A percentile compares a stretch with the other conserved stretches of the same genome.
Conservation (phyloP, 1,140 invertebrate species). For the Drosophila bipectinata region DNA sequence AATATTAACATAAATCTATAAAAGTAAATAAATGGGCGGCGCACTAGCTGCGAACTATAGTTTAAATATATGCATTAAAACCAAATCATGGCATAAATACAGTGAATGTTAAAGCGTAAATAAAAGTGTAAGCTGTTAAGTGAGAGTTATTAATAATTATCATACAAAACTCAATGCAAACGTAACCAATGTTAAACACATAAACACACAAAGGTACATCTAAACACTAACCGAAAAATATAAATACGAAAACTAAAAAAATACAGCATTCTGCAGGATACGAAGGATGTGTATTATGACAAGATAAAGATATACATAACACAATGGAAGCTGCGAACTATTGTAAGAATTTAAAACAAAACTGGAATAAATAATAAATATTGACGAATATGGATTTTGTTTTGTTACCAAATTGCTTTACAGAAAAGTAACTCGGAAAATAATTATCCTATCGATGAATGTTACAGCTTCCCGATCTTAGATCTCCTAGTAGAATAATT, state of each 20-base stretch:
- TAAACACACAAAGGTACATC: conserved; percentile 37
- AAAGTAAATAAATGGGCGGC: conserved; percentile 42
- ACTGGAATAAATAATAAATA: conserved; percentile 57
- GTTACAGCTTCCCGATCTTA: too few relatives aligned
- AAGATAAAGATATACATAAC: conserved; percentile 13
- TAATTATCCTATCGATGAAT: too few relatives aligned
- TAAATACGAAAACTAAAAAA: conserved; percentile 18
- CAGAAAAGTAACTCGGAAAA: too few relatives aligned
- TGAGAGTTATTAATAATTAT: conserved; percentile 44
- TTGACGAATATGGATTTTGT: conserved; percentile 5
- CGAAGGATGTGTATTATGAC: conserved; percentile 19
- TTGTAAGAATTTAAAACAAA: conserved; percentile 47
- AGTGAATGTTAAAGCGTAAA: conserved; percentile 56
- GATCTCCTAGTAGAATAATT: too few relatives aligned
- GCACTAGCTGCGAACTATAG: conserved; percentile 61
- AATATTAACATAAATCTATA: conserved; percentile 42
- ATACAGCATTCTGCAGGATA: conserved; percentile 31
- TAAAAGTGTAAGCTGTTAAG: conserved; percentile 65
- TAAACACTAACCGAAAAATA: conserved; percentile 40
- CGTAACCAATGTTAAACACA: conserved; percentile 65
- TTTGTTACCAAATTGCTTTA: too few relatives aligned
- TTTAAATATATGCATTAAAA: conserved; percentile 40
- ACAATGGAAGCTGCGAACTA: conserved; percentile 27
- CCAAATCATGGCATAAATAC: conserved; percentile 21
- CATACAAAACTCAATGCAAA: conserved; percentile 43